phyloP scores from a whole-genome alignment of 2,797 vertebrate species.

The Danio kyathit region DNA sequence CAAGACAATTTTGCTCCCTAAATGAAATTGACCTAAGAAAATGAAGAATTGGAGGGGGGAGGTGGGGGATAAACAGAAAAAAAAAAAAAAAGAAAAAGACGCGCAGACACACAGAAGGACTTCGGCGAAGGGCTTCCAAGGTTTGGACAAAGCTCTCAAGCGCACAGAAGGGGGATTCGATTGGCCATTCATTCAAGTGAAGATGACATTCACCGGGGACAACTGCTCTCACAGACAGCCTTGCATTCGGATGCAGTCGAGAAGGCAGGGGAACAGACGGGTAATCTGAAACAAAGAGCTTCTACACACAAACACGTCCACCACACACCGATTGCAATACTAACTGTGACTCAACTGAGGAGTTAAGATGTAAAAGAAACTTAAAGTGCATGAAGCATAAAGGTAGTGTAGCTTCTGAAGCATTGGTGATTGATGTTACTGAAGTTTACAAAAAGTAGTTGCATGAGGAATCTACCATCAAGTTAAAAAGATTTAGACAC shows the following conservation, averaged over 20 bases:
- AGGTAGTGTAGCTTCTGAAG: constrained; percentile 73
- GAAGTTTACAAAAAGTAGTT: constrained; percentile 74
- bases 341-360: constrained; percentile 74
- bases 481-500: constrained; percentile 65
- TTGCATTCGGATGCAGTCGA: constrained; percentile 85
- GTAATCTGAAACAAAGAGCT: constrained; percentile 87
- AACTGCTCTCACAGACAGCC: constrained; percentile 83
- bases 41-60: constrained; percentile 55
- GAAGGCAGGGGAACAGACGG: constrained; percentile 79
- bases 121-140: constrained; percentile 74
- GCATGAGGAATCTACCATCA: constrained; percentile 65
- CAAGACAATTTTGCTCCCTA: constrained; percentile 66
- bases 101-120: constrained; percentile 70
- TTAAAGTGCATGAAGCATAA: constrained; percentile 69
- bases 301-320: constrained; percentile 79
- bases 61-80: constrained; percentile 58
- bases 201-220: constrained; percentile 77
- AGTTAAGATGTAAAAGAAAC: constrained; percentile 77
- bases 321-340: constrained; percentile 72
- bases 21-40: constrained; percentile 80
- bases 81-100: constrained; percentile 67
- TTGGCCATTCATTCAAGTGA: constrained; percentile 78
- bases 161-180: constrained; percentile 71
- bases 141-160: constrained; percentile 81
- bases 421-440: constrained; percentile 72